phyloP scores from a whole-genome alignment of 2,888 invertebrate species.

The Salpingus planirostris region DNA sequence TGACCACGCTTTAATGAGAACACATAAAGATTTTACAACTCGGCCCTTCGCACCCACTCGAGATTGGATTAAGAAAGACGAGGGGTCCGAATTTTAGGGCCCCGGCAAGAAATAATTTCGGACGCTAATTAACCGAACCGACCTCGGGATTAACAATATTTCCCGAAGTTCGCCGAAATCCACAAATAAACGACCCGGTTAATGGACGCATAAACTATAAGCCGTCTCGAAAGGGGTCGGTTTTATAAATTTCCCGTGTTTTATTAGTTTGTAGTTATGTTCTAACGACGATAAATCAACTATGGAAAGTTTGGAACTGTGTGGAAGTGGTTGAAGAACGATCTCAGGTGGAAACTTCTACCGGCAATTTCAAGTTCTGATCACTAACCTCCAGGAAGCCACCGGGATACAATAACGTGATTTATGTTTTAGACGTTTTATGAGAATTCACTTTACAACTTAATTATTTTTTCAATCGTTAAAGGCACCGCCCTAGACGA shows the following conservation, averaged over 20 bases:
- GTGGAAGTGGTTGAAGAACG: constrained; percentile 9
- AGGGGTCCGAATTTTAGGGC: too few species aligned
- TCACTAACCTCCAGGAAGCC: constrained; percentile 6
- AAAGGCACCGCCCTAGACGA: too few species aligned
- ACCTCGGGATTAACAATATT: too few species aligned
- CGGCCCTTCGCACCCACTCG: background rate
- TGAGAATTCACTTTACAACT: constrained; percentile 1
- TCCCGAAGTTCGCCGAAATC: too few species aligned
- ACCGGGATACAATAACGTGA: constrained; percentile 4
- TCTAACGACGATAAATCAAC: constrained; percentile 7
- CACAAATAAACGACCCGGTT: too few species aligned
- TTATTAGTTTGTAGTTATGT: constrained; percentile 11
- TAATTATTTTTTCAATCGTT: too few species aligned
- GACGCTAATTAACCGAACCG: too few species aligned
- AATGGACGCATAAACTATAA: constrained; percentile 1
- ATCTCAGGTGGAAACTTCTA: constrained; percentile 11
- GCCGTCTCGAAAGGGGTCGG: too few species aligned
- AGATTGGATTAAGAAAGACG: constrained; percentile 3
- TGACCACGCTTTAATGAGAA: constrained; percentile 12
- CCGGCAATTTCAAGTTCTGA: constrained; percentile 8
- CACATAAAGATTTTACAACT: constrained; percentile 13
- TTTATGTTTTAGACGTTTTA: too few species aligned
- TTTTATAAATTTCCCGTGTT: constrained; percentile 7
- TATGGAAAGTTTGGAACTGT: constrained; percentile 9
- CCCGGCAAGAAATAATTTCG: too few species aligned